Percentiles rank a stretch among this genome's conserved stretches.
Evolutionary conservation across 1,140 invertebrate genomes (phyloP).

Genomic region (Mizuhopecten yessoensis): DNA sequence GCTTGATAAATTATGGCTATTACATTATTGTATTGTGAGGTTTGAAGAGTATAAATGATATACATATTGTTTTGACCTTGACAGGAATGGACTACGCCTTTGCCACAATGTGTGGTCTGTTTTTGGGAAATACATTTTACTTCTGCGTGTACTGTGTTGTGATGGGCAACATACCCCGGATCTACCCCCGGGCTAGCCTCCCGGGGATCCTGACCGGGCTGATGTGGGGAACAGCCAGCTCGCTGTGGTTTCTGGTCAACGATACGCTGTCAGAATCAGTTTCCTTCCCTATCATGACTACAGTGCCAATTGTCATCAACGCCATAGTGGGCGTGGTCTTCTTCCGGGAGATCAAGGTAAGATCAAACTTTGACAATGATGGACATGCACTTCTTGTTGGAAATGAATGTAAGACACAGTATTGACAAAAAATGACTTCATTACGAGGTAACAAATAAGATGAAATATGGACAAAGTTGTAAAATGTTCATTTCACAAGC

Average conservation of each 20-base stretch:
- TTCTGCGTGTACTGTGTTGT: slow-evolving; percentile 79
- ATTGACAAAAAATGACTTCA: too few species aligned
- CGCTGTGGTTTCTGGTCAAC: slow-evolving; percentile 68
- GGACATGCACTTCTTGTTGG: too few species aligned
- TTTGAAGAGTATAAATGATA: too few species aligned
- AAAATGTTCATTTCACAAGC: too few species aligned
- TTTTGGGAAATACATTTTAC: slow-evolving; percentile 78
- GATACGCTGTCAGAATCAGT: slow-evolving; percentile 80
- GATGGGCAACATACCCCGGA: slow-evolving; percentile 77
- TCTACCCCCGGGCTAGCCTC: slow-evolving; percentile 80
- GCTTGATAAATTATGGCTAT: too few species aligned
- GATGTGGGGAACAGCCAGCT: slow-evolving; percentile 82
- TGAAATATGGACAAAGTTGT: too few species aligned
- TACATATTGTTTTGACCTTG: slow-evolving; percentile 43
- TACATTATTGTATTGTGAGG: too few species aligned
- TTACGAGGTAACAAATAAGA: too few species aligned
- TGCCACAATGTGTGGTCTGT: slow-evolving; percentile 83
- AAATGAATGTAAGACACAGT: too few species aligned
- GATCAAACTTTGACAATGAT: not conserved
- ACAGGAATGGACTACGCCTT: slow-evolving; percentile 83
- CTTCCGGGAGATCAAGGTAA: slow-evolving; percentile 76
- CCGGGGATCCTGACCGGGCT: slow-evolving; percentile 81
- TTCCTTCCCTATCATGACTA: slow-evolving; percentile 82
- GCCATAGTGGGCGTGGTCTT: slow-evolving; percentile 71
- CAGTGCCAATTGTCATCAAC: slow-evolving; percentile 70